Evolutionary conservation across 2,797 vertebrate species (phyloP).

Genomic region (Centropyge bicolor): DNA sequence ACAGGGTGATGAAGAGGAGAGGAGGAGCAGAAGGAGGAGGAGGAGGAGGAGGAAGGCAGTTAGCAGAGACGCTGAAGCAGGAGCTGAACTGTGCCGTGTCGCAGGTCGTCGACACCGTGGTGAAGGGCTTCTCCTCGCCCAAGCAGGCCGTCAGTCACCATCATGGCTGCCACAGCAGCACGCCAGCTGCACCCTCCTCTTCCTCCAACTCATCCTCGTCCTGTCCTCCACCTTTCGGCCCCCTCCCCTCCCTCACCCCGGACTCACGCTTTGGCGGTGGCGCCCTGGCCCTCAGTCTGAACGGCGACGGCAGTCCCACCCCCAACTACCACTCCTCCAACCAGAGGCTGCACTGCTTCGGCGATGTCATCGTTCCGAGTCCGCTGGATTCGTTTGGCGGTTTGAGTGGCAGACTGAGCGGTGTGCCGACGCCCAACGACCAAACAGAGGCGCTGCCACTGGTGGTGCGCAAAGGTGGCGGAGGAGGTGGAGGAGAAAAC

Average conservation of each 20-base stretch:
- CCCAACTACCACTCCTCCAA: slow-evolving; percentile 95
- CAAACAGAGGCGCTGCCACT: slow-evolving; percentile 97
- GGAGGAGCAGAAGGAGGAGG: slow-evolving; percentile 80
- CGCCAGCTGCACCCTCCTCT: slow-evolving; percentile 89
- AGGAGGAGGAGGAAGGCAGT: slow-evolving; percentile 84
- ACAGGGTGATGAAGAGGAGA: slow-evolving; percentile 85
- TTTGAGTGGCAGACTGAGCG: slow-evolving; percentile 88
- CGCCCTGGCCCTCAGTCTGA: slow-evolving; percentile 73
- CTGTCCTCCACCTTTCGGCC: slow-evolving; percentile 88
- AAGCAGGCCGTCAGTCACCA: slow-evolving; percentile 87
- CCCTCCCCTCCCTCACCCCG: slow-evolving; percentile 84
- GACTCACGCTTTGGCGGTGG: slow-evolving; percentile 79
- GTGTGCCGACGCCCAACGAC: slow-evolving; percentile 88
- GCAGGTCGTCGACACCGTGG: slow-evolving; percentile 97
- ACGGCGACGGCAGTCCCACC: slow-evolving; percentile 87
- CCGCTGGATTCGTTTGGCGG: slow-evolving; percentile 92
- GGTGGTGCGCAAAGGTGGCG: slow-evolving; percentile 92
- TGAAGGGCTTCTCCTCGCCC: slow-evolving; percentile 93
- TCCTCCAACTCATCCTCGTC: slow-evolving; percentile 87
- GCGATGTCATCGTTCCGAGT: slow-evolving; percentile 95
- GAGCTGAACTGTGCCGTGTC: slow-evolving; percentile 98
- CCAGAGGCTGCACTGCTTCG: slow-evolving; percentile 97
- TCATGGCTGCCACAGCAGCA: slow-evolving; percentile 76
- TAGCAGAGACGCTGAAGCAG: slow-evolving; percentile 97
- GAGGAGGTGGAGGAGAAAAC: slow-evolving; percentile 63